Percentiles rank a stretch among this genome's conserved stretches.
Conservation (phyloP, 1,140 invertebrate genomes). For the Trypoxylus dichotomus region DNA sequence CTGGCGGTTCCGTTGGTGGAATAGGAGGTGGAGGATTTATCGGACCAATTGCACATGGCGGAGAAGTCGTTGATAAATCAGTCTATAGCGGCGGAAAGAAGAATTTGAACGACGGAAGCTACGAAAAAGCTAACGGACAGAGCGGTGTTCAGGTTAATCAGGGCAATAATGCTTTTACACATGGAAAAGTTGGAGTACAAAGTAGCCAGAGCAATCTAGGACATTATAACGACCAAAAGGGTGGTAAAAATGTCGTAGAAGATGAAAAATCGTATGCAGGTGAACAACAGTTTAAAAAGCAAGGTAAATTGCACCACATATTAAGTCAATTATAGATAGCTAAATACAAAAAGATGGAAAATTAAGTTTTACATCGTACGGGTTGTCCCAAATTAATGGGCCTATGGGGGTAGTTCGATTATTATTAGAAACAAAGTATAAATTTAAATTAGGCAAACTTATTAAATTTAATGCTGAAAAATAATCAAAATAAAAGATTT, state of each 20-base stretch:
- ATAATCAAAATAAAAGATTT: too few species aligned
- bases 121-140: slow-evolving; percentile 58
- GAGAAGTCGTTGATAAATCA: slow-evolving; percentile 58
- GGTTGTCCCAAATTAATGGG: too few species aligned
- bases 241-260: slow-evolving; percentile 59
- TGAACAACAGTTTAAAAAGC: slow-evolving; percentile 58
- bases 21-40: slow-evolving; percentile 5
- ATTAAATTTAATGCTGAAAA: too few species aligned
- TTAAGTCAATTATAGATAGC: too few species aligned
- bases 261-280: slow-evolving; percentile 62
- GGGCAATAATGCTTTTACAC: slow-evolving; percentile 58
- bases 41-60: slow-evolving; percentile 37
- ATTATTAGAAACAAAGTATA: too few species aligned
- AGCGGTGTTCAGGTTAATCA: slow-evolving; percentile 57
- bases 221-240: slow-evolving; percentile 59
- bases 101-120: slow-evolving; percentile 57
- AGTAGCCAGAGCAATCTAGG: slow-evolving; percentile 60
- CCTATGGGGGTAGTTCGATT: too few species aligned
- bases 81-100: slow-evolving; percentile 59
- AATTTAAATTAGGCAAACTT: too few species aligned
- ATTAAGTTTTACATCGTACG: too few species aligned
- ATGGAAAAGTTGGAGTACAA: slow-evolving; percentile 55
- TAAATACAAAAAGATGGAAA: too few species aligned
- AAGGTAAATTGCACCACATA: slow-evolving; percentile 50
- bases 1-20: not conserved